Conservation (phyloP, 2,113 vertebrate species). For the Pachyramphus minor region DNA sequence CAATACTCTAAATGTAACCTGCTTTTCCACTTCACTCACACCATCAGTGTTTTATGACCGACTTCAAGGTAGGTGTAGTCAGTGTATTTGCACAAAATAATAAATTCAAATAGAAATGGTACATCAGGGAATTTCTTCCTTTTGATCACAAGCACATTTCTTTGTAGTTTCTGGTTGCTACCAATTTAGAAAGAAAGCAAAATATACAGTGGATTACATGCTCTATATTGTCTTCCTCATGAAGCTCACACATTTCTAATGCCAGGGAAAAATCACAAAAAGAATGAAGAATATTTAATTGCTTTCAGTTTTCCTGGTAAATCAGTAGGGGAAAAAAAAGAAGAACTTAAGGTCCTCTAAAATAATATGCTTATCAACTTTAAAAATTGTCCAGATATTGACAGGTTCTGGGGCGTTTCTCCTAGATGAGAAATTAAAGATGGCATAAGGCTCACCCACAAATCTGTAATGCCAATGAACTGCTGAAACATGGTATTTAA, state of each 20-base stretch:
- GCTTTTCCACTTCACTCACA: constrained; percentile 14
- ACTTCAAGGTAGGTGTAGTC: constrained; percentile 5
- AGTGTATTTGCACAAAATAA: constrained; percentile 1
- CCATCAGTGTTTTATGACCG: background rate
- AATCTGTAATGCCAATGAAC: background rate
- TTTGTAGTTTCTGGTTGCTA: background rate
- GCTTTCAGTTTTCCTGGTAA: constrained; percentile 4
- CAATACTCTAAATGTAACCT: background rate
- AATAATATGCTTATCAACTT: background rate
- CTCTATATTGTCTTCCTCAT: background rate
- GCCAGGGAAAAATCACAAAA: background rate
- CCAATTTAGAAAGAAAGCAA: background rate
- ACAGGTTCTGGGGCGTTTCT: background rate
- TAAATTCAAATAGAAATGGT: constrained; percentile 12
- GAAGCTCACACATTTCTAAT: background rate
- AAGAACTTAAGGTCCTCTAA: background rate
- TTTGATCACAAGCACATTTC: background rate
- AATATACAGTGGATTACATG: background rate
- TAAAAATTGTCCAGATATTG: background rate
- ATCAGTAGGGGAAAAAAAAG: background rate
- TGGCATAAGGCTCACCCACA: background rate
- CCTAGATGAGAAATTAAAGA: background rate
- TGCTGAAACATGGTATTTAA: background rate
- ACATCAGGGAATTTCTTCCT: background rate
- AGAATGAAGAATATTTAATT: background rate